Evolutionary conservation across 1,140 invertebrate genomes (phyloP).

Genomic region (Pseudomyrmex gracilis): DNA sequence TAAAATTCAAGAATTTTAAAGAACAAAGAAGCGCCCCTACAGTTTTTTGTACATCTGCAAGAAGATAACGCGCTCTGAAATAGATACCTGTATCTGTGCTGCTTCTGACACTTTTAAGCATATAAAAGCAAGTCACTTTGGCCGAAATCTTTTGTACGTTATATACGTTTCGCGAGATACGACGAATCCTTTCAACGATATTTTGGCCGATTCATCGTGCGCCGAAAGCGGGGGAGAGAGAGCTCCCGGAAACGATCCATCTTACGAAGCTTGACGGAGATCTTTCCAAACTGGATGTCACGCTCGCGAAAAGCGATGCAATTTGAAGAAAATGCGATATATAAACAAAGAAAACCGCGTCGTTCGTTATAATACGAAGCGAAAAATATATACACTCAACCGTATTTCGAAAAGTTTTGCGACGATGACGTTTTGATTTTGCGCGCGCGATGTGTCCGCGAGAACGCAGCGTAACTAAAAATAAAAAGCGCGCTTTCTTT

Average conservation of each 20-base stretch:
- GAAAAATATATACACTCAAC: slow-evolving; percentile 45
- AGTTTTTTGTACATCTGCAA: no score
- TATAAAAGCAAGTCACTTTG: slow-evolving; percentile 42
- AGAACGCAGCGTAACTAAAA: neutral
- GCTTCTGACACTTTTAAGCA: neutral
- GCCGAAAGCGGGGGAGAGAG: slow-evolving; percentile 34
- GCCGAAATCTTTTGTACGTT: slow-evolving; percentile 42
- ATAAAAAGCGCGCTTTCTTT: neutral
- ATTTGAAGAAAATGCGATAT: slow-evolving; percentile 12
- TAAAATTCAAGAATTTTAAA: neutral
- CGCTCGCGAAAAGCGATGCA: slow-evolving; percentile 19
- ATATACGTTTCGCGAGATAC: slow-evolving; percentile 33
- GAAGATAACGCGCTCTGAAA: no score
- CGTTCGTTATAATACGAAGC: slow-evolving; percentile 14
- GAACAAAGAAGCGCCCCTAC: neutral
- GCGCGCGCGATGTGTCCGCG: no score
- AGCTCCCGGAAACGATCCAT: slow-evolving; percentile 54
- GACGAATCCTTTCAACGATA: slow-evolving; percentile 37
- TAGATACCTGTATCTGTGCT: neutral
- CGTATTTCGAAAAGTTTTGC: neutral
- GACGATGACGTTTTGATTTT: neutral
- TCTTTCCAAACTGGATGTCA: slow-evolving; percentile 42
- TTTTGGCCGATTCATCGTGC: slow-evolving; percentile 47
- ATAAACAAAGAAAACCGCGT: slow-evolving; percentile 32
- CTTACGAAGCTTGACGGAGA: slow-evolving; percentile 62